Percentiles rank a stretch among this genome's conserved stretches.
phyloP scores from a whole-genome alignment of 2,113 vertebrate species.

The Menura novaehollandiae region DNA sequence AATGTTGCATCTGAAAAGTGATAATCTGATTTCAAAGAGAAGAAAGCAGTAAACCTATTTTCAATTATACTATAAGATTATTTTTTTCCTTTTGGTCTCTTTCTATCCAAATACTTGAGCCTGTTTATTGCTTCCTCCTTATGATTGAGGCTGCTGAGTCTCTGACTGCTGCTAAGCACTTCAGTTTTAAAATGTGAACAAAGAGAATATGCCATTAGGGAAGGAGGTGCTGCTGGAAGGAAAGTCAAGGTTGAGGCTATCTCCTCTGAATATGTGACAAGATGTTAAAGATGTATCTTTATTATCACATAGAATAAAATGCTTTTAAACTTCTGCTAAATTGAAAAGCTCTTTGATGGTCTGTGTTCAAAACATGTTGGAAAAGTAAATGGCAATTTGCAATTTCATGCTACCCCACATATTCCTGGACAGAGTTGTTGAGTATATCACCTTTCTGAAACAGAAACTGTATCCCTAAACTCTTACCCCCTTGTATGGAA shows the following conservation, averaged over 20 bases:
- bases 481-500: background rate
- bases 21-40: conserved; percentile 18
- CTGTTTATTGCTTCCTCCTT: conserved; percentile 41
- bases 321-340: conserved; percentile 26
- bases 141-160: conserved; percentile 20
- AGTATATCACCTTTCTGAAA: background rate
- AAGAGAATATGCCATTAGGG: conserved; percentile 20
- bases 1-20: background rate
- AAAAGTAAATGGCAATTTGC: background rate
- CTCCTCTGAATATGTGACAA: background rate
- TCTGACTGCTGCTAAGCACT: conserved; percentile 24
- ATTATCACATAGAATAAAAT: conserved; percentile 9
- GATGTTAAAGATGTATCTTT: background rate
- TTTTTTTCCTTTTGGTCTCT: background rate
- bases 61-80: background rate
- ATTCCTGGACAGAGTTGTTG: background rate
- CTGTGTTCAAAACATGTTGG: background rate
- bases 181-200: conserved; percentile 52
- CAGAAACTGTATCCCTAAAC: background rate
- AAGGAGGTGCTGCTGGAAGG: background rate
- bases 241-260: conserved; percentile 21
- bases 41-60: conserved; percentile 12
- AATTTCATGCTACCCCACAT: background rate
- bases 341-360: background rate
- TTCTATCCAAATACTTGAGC: conserved; percentile 2